phyloP scores from a whole-genome alignment of 2,888 invertebrate species.

The Lepidochrysops patricia region DNA sequence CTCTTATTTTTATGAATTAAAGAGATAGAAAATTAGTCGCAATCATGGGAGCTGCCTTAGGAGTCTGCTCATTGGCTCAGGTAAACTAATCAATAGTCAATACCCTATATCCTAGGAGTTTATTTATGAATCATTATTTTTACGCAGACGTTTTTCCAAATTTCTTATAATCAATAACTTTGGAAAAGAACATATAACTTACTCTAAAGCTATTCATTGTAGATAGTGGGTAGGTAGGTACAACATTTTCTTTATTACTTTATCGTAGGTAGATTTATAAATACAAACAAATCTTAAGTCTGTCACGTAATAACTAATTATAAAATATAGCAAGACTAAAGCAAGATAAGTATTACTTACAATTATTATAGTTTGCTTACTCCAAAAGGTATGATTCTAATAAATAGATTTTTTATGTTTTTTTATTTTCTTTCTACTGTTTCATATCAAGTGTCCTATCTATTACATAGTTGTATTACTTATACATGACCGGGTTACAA shows the following conservation, averaged over 20 bases:
- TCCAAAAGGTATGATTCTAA: no score
- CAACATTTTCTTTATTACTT: neutral
- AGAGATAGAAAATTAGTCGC: neutral
- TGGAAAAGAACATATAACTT: no score
- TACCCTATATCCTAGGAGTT: constrained; percentile 8
- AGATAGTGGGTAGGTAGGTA: no score
- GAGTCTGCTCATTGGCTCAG: constrained; percentile 77
- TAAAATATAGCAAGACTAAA: no score
- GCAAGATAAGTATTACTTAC: no score
- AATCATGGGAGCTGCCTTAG: constrained; percentile 77
- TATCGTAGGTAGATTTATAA: no score
- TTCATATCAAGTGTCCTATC: neutral
- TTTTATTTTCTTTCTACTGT: constrained; percentile 1
- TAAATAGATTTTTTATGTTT: neutral
- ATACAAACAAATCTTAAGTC: neutral
- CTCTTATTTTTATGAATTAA: neutral
- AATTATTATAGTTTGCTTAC: no score
- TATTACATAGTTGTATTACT: neutral
- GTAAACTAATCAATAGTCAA: constrained; percentile 42
- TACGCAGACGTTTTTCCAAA: neutral
- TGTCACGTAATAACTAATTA: neutral
- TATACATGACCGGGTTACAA: no score
- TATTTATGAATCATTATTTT: neutral
- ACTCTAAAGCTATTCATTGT: no score
- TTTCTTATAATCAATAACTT: no score